Conservation (phyloP, 2,113 vertebrate genomes). For the Nibea albiflora region DNA sequence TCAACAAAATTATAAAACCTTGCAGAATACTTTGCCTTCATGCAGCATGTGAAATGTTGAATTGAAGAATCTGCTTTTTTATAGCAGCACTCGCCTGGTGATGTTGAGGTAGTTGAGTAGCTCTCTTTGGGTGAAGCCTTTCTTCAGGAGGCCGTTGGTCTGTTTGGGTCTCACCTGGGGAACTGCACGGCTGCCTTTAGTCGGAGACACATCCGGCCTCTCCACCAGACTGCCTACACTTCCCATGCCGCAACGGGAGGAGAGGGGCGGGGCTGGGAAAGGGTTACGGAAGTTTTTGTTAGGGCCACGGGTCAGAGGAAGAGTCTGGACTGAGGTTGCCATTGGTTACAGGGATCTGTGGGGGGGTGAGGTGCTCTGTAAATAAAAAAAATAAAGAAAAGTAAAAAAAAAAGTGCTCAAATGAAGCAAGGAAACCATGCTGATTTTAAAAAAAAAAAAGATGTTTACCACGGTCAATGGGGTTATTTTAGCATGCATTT, state of each 20-base stretch:
- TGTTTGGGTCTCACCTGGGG: slow-evolving; percentile 89
- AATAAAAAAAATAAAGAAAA: slow-evolving; percentile 20
- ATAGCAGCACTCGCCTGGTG: slow-evolving; percentile 77
- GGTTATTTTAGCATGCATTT: too few species aligned
- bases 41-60: background rate
- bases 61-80: background rate
- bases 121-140: slow-evolving; percentile 92
- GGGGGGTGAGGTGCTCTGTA: slow-evolving; percentile 82
- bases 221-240: slow-evolving; percentile 98
- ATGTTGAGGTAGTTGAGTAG: slow-evolving; percentile 95
- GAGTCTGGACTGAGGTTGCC: slow-evolving; percentile 92
- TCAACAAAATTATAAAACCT: background rate
- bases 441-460: too few species aligned
- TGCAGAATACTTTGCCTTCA: background rate
- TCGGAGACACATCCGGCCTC: slow-evolving; percentile 89
- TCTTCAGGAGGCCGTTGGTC: slow-evolving; percentile 90
- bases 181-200: slow-evolving; percentile 80
- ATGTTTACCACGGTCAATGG: too few species aligned
- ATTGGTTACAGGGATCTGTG: slow-evolving; percentile 88
- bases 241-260: slow-evolving; percentile 89
- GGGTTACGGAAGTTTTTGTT: slow-evolving; percentile 82
- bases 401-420: background rate
- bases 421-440: background rate
- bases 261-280: slow-evolving; percentile 77
- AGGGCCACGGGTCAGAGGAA: slow-evolving; percentile 87